These are phyloP conservation scores for Agonum fuliginosum DNA, from an alignment of 2,888 invertebrate species.

Conservation along the genomic window DNA sequence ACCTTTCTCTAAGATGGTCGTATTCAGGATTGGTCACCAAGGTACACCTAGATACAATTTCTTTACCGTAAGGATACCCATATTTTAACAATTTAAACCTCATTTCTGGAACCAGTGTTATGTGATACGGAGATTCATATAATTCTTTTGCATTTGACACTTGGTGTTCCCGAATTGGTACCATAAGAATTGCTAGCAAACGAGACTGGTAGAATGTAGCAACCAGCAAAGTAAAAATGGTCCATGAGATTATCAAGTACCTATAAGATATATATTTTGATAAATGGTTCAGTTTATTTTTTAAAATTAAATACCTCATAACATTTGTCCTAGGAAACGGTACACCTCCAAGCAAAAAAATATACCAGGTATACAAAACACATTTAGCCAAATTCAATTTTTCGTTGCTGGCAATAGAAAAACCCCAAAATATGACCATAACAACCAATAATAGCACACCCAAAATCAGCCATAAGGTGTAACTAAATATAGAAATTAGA, in stretches of 20 bases:
- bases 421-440: neutral
- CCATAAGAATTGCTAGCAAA: neutral
- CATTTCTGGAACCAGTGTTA: neutral
- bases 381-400: neutral
- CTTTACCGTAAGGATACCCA: neutral
- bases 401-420: neutral
- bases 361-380: conserved; percentile 16
- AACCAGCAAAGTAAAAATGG: neutral
- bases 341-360: neutral
- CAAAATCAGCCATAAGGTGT: neutral
- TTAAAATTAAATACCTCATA: neutral
- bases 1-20: too few relatives aligned
- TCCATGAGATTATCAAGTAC: neutral
- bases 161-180: neutral
- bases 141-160: neutral
- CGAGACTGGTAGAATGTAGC: neutral
- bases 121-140: neutral
- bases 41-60: too few relatives aligned
- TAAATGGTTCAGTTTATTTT: too few relatives aligned
- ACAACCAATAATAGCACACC: neutral
- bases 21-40: too few relatives aligned
- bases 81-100: neutral
- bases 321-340: neutral
- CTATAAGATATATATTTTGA: too few relatives aligned
- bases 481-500: neutral